Base-by-base conservation (phyloP, 2,797 vertebrate genomes). In the Bryconaethiops microstoma region DNA sequence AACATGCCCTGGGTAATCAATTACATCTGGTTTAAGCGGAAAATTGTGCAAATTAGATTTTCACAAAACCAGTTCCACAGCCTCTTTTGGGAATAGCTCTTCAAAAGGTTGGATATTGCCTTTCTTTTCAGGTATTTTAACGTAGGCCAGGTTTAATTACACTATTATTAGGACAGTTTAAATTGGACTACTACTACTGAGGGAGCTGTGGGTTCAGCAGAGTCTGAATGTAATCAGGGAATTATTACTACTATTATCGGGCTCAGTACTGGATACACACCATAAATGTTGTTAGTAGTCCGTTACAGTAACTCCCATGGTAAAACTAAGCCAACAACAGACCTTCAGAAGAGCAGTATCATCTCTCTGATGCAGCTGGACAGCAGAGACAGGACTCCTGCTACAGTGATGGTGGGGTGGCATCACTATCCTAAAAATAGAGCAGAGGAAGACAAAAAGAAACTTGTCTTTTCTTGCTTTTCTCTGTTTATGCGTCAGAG, bases 361-460 rank as follows among this genome's bases (percentile, higher is more conserved):
- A 72, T 78, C 74, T 76, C 65, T 78, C 71, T 9, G 13, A 68
- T 35, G 35, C 10, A 60, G 62, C 59, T 14, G 52, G 63, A 72
- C 74, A 65, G 76, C 74, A 39, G 70, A 79, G 70, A 73, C 63
- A 48, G 40, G 71, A 77, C 17, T n/a, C 19, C 70, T 29, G 55
- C 21, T 69, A 52, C 71, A 80, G 74, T 72, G 78, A 77, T 76
- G 74, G 80, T 80, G 77, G 72, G 68, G 14, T 40, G 17, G 54
- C 13, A 9, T 7, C 17, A 67, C 25, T 54, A 25, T 63, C 42
- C 64, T 76, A 57, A 82, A 83, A 79, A 84, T 55, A 84, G 82
- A 75, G 35, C 17, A 19, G 16, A 19, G 63, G 19, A 64, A 65
- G 21, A 42, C 55, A 65, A 79, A 39, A 70, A 50, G 23, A 77